Evolutionary conservation across 2,888 invertebrate species (phyloP).

Genomic region (Erebia epiphron): DNA sequence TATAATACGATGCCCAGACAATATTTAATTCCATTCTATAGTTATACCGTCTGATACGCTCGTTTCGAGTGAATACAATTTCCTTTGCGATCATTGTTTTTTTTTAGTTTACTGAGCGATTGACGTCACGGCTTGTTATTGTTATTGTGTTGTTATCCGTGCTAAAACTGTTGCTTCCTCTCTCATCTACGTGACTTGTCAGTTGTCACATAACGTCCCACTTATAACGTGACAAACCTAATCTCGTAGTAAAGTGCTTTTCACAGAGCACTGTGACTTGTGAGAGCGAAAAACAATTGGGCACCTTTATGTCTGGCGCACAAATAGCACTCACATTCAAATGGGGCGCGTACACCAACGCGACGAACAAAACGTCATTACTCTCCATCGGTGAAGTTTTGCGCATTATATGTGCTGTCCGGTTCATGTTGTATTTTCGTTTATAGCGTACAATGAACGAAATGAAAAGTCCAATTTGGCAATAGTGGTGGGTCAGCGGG

Average conservation of each 20-base stretch:
- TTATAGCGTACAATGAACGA: no score
- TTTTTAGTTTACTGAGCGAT: neutral
- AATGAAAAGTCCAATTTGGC: neutral
- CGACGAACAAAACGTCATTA: no score
- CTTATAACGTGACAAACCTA: neutral
- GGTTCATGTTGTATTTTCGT: no score
- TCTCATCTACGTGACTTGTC: neutral
- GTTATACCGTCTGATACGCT: neutral
- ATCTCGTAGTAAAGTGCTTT: neutral
- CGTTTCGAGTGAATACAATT: neutral
- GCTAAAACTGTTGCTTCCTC: constrained; percentile 3
- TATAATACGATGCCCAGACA: neutral
- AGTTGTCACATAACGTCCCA: neutral
- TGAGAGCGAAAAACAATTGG: no score
- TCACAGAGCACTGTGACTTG: no score
- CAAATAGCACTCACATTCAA: no score
- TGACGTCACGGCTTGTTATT: neutral
- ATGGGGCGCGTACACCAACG: no score
- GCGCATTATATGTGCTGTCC: no score
- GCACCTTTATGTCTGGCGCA: no score
- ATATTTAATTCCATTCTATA: neutral
- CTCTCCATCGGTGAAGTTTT: no score
- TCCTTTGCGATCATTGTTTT: constrained; percentile 4
- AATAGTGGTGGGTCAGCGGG: neutral
- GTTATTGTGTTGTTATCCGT: neutral